A percentile compares a stretch with the other conserved stretches of the same genome.
Evolutionary conservation across 2,113 vertebrate species (phyloP).

Genomic region (Cnemophilus loriae): DNA sequence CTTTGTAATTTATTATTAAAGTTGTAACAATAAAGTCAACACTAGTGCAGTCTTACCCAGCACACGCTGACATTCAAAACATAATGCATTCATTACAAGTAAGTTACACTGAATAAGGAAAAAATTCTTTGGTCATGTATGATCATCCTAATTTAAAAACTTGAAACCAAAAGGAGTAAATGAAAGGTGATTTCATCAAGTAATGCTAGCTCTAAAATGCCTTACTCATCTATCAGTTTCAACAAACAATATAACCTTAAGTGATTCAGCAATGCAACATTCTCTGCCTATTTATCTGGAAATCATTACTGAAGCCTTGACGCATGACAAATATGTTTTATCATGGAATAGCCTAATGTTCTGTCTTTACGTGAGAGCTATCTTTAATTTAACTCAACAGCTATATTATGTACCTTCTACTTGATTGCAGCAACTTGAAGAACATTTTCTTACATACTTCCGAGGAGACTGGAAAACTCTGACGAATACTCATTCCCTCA

Average conservation of each 20-base stretch:
- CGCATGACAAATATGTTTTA: not conserved
- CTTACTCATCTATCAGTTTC: not conserved
- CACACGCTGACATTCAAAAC: accelerated
- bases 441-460: not conserved
- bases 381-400: not conserved
- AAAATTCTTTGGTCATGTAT: not conserved
- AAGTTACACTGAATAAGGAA: not conserved
- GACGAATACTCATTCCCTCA: not conserved
- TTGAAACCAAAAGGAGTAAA: not conserved
- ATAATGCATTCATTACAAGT: not conserved
- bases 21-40: not conserved
- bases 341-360: not conserved
- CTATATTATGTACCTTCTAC: not conserved
- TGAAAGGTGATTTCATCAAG: not conserved
- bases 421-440: not conserved
- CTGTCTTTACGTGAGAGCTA: not conserved
- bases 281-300: not conserved
- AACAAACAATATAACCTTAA: not conserved
- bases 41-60: not conserved
- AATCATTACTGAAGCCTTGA: not conserved
- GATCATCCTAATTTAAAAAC: not conserved
- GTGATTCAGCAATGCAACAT: not conserved
- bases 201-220: not conserved
- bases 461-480: not conserved
- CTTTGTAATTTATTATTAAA: not conserved